Evolutionary conservation across 2,113 vertebrate species (phyloP).

Genomic region (Ctenodactylus gundi): DNA sequence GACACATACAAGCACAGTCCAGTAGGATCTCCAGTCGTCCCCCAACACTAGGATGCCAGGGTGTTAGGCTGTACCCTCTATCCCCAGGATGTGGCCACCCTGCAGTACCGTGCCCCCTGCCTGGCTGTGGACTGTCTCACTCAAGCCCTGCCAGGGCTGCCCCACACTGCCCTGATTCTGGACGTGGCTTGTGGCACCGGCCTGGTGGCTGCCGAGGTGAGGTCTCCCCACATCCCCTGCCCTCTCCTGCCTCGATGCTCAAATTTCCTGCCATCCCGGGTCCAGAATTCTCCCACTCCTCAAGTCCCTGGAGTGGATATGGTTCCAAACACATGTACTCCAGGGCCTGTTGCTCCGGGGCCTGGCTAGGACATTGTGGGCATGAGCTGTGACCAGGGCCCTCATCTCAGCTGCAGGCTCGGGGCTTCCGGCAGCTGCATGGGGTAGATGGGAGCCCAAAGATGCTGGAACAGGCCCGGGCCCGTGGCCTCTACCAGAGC

Average conservation of each 20-base stretch:
- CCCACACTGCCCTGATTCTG: constrained; percentile 82
- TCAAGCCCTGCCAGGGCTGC: constrained; percentile 75
- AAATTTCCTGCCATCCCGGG: background rate
- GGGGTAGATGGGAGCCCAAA: constrained; percentile 90
- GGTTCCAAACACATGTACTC: background rate
- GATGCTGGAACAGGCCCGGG: constrained; percentile 88
- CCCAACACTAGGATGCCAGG: fast-evolving
- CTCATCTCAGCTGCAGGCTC: constrained; percentile 84
- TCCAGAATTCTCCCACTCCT: background rate
- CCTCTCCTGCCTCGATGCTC: background rate
- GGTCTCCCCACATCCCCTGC: background rate
- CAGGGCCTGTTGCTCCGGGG: background rate
- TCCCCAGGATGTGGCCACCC: constrained; percentile 86
- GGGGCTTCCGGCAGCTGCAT: constrained; percentile 88
- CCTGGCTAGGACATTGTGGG: background rate
- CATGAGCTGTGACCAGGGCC: background rate
- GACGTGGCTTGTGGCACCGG: constrained; percentile 95
- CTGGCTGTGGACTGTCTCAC: constrained; percentile 86
- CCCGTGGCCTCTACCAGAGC: constrained; percentile 85
- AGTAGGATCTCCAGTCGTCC: no score
- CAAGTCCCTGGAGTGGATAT: background rate
- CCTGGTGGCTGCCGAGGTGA: constrained; percentile 89
- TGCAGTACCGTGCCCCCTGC: constrained; percentile 89
- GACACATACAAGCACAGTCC: background rate
- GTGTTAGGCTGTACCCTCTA: background rate